These are phyloP conservation scores for Wasmannia auropunctata DNA, from an alignment of 1,140 invertebrate genomes.

Conservation along the genomic window DNA sequence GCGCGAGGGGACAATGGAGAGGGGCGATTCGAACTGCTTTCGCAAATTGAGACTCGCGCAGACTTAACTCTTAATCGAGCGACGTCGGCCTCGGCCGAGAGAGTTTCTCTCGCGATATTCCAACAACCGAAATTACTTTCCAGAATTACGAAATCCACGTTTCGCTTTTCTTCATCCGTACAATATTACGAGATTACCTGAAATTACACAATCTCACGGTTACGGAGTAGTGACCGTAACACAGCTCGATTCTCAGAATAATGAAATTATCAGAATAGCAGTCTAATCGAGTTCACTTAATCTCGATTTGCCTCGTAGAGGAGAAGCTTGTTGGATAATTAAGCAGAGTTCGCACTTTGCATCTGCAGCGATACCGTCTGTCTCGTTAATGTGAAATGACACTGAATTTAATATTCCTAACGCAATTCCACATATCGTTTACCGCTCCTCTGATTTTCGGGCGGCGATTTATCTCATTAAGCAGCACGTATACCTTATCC, in stretches of 20 bases:
- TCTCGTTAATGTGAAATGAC: background rate
- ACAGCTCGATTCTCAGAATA: background rate
- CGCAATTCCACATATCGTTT: background rate
- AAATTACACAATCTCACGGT: background rate
- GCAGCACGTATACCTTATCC: background rate
- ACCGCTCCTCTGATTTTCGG: background rate
- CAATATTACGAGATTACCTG: background rate
- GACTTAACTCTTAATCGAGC: background rate
- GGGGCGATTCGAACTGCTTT: background rate
- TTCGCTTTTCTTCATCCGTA: background rate
- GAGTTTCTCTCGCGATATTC: background rate
- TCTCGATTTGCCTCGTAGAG: background rate
- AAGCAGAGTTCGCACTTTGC: conserved; percentile 14
- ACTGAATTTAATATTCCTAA: conserved; percentile 9
- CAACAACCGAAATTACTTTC: background rate
- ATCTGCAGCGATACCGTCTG: background rate
- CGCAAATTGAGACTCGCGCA: background rate
- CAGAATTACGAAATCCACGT: background rate
- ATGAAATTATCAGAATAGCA: conserved; percentile 23
- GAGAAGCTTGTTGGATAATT: conserved; percentile 4
- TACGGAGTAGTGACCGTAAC: background rate
- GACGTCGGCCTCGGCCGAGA: background rate
- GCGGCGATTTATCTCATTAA: background rate
- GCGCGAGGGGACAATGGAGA: background rate
- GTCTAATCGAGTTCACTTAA: conserved; percentile 25